phyloP scores from a whole-genome alignment of 2,113 vertebrate genomes.

The Tretioscincus oriximinensis region DNA sequence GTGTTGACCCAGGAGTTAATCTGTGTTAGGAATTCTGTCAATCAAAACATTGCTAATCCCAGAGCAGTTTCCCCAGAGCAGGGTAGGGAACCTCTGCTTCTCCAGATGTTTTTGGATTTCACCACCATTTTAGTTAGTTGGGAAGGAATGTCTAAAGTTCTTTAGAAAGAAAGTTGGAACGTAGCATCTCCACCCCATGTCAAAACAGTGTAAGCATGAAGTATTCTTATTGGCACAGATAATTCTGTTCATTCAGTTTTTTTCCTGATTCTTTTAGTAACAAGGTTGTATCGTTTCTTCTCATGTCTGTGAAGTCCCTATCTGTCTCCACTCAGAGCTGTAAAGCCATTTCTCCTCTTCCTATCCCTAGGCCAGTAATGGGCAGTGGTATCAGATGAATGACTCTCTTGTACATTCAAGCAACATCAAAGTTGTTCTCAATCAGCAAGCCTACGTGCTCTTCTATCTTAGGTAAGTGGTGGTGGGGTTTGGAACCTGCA shows the following conservation, averaged over 20 bases:
- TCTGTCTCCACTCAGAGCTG: neutral
- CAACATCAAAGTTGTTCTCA: conserved; percentile 94
- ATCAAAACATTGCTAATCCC: neutral
- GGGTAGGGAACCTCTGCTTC: neutral
- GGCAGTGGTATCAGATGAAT: conserved; percentile 98
- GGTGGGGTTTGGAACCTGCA: accelerated
- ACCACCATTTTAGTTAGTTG: no score
- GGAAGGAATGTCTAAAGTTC: no score
- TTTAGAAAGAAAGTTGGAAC: no score
- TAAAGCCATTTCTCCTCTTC: neutral
- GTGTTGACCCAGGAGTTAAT: no score
- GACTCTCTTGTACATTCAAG: conserved; percentile 89
- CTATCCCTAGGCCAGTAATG: conserved; percentile 84
- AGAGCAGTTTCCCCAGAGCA: neutral
- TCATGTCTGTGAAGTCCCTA: neutral
- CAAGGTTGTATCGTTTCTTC: no score
- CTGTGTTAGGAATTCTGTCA: no score
- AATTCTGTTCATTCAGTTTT: neutral
- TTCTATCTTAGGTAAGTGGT: conserved; percentile 88
- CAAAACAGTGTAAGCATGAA: no score
- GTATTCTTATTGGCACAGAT: neutral
- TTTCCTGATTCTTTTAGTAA: no score
- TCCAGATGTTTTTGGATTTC: no score
- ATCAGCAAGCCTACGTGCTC: conserved; percentile 95
- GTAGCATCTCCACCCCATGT: no score